Conservation (phyloP, 2,797 vertebrate species). For the Agapornis canus region DNA sequence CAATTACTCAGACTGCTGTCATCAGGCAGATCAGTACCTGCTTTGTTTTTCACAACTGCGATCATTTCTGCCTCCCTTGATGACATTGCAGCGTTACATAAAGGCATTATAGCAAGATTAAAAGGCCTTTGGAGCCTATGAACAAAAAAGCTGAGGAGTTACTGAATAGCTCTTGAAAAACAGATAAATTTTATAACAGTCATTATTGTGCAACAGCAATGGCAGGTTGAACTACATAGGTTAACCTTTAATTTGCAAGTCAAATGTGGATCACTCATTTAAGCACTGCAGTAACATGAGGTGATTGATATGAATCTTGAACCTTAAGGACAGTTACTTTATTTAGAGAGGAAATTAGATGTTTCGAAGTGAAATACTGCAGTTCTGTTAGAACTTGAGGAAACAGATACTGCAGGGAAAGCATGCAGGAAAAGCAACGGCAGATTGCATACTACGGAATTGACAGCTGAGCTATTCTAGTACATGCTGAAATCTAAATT, state of each 20-base stretch:
- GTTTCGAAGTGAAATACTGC: neutral
- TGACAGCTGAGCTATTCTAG: constrained; percentile 4
- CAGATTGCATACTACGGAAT: neutral
- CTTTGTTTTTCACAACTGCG: constrained; percentile 46
- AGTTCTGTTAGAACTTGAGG: neutral
- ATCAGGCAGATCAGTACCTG: constrained; percentile 45
- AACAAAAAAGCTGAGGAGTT: constrained; percentile 38
- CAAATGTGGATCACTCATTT: neutral
- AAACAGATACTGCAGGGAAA: neutral
- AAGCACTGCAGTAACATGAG: neutral
- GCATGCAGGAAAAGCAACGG: neutral
- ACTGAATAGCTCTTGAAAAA: constrained; percentile 11
- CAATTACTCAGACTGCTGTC: constrained; percentile 45
- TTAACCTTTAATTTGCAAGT: constrained; percentile 41
- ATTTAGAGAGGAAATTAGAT: neutral
- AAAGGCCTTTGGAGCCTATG: constrained; percentile 37
- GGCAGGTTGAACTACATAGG: neutral
- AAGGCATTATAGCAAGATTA: constrained; percentile 52
- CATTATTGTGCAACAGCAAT: neutral
- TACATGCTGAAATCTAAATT: constrained; percentile 14
- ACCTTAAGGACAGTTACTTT: neutral
- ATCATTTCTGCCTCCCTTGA: constrained; percentile 25
- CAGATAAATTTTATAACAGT: constrained; percentile 15
- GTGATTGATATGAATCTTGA: neutral
- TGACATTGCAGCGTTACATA: constrained; percentile 51